Evolutionary conservation across 2,888 invertebrate species (phyloP).

Genomic region (Parochlus steinenii): DNA sequence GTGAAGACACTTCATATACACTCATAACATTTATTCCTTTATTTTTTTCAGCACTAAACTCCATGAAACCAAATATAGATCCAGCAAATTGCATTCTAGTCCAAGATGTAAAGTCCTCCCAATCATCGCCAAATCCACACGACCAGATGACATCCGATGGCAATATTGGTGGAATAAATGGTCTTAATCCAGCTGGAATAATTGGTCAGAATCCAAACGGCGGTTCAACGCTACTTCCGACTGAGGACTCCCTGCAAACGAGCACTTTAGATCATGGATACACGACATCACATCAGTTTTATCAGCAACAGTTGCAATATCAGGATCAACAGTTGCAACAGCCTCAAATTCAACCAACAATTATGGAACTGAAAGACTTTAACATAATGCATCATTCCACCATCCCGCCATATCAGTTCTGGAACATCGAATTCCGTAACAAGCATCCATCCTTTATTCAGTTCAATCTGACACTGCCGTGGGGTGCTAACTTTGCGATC

Average conservation of each 20-base stretch:
- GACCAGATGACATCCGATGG: too few relatives aligned
- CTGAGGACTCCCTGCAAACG: constrained; percentile 59
- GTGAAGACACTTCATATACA: too few relatives aligned
- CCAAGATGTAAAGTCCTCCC: constrained; percentile 53
- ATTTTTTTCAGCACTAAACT: constrained; percentile 65
- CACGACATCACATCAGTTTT: constrained; percentile 34
- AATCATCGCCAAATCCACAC: constrained; percentile 10
- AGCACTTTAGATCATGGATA: constrained; percentile 52
- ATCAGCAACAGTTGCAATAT: constrained; percentile 23
- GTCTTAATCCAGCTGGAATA: constrained; percentile 7
- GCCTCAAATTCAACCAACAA: constrained; percentile 59
- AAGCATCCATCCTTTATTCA: constrained; percentile 79
- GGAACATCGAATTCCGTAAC: constrained; percentile 84
- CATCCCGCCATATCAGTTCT: constrained; percentile 81
- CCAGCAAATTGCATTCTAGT: constrained; percentile 78
- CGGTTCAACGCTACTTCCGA: constrained; percentile 46
- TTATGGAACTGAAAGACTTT: constrained; percentile 67
- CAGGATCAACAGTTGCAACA: constrained; percentile 41
- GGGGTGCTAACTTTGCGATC: constrained; percentile 89
- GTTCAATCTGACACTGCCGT: constrained; percentile 77
- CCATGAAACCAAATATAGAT: constrained; percentile 78
- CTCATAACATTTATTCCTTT: constrained; percentile 16
- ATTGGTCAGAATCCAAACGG: constrained; percentile 51
- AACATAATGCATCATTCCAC: constrained; percentile 70
- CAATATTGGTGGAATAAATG: constrained; percentile 5